Conservation (phyloP, 2,888 invertebrate species). For the Polydesmus complanatus region DNA sequence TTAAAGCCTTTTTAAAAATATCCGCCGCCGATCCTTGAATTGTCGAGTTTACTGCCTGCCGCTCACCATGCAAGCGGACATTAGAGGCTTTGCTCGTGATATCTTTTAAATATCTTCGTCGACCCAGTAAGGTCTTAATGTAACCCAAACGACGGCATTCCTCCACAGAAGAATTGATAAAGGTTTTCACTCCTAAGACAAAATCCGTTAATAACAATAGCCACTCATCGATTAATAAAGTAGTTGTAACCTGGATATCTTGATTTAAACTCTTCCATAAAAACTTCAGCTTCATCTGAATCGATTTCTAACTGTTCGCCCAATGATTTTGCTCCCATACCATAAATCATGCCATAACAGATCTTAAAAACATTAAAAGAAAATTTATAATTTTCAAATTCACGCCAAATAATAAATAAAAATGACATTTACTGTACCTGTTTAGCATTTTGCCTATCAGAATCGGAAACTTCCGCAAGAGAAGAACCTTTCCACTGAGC, state of each 20-base stretch:
- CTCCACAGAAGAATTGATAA: conserved; percentile 43
- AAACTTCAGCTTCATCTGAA: conserved; percentile 57
- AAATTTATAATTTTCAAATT: background rate
- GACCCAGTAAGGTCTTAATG: conserved; percentile 66
- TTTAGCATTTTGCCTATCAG: conserved; percentile 62
- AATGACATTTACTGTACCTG: conserved; percentile 38
- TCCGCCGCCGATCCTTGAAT: conserved; percentile 97
- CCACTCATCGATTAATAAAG: conserved; percentile 6
- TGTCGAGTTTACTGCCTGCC: conserved; percentile 91
- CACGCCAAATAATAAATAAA: too few species aligned
- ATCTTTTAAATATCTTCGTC: conserved; percentile 61
- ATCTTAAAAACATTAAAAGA: conserved; percentile 45
- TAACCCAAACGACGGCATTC: conserved; percentile 56
- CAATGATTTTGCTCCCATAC: conserved; percentile 75
- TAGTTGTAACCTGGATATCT: conserved; percentile 51
- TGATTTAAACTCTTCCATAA: conserved; percentile 50
- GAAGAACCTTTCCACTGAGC: conserved; percentile 58
- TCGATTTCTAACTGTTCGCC: conserved; percentile 62
- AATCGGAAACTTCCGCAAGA: conserved; percentile 48
- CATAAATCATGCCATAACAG: conserved; percentile 94
- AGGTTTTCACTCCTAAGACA: conserved; percentile 44
- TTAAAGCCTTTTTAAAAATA: conserved; percentile 80
- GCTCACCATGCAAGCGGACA: conserved; percentile 63
- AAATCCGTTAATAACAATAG: conserved; percentile 15
- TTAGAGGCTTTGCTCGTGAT: conserved; percentile 48